These are phyloP conservation scores for Xylota sylvarum DNA, from an alignment of 2,888 invertebrate genomes.

Conservation along the genomic window DNA sequence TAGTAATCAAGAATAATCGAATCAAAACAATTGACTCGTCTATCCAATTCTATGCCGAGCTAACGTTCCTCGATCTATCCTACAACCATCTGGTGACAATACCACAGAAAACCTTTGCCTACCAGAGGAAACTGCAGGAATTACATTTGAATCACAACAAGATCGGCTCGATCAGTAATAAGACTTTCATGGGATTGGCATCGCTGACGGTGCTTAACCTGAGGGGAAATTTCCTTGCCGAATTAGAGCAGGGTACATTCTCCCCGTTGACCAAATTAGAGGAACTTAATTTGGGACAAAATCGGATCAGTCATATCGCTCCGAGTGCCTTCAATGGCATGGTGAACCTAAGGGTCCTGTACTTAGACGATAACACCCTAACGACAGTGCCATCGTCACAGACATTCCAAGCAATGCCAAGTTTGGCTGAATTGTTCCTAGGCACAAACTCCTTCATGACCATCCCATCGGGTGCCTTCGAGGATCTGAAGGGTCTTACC, in stretches of 20 bases:
- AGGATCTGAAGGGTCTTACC: constrained; percentile 90
- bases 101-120: constrained; percentile 91
- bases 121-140: constrained; percentile 93
- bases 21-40: constrained; percentile 95
- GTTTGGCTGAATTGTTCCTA: constrained; percentile 93
- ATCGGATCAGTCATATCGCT: constrained; percentile 92
- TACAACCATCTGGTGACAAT: constrained; percentile 94
- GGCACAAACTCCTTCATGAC: constrained; percentile 93
- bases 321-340: constrained; percentile 91
- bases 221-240: constrained; percentile 92
- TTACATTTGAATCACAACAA: constrained; percentile 94
- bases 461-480: constrained; percentile 92
- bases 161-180: constrained; percentile 91
- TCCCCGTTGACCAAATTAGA: constrained; percentile 90
- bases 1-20: constrained; percentile 93
- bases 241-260: constrained; percentile 91
- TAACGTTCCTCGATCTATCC: constrained; percentile 94
- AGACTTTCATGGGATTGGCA: constrained; percentile 91
- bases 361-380: constrained; percentile 93
- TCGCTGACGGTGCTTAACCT: constrained; percentile 92
- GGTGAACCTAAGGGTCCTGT: constrained; percentile 90
- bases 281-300: constrained; percentile 94
- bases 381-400: constrained; percentile 91
- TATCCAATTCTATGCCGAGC: constrained; percentile 94
- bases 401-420: constrained; percentile 89